Evolutionary conservation across 2,113 vertebrate species (phyloP).

Genomic region (Daubentonia madagascariensis): DNA sequence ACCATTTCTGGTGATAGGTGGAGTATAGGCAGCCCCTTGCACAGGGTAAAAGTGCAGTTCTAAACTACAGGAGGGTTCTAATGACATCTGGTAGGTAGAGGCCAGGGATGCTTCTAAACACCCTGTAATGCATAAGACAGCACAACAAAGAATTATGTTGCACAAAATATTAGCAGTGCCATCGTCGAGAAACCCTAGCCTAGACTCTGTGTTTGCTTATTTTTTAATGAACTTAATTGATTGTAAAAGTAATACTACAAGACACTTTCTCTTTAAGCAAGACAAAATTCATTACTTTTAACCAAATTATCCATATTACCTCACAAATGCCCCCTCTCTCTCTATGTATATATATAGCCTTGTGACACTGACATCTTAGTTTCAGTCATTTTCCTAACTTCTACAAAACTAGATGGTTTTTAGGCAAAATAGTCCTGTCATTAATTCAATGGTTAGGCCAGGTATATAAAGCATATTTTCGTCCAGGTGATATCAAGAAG

Average conservation of each 20-base stretch:
- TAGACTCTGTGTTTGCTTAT: too few relatives aligned
- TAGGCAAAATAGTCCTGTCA: neutral
- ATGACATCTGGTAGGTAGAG: neutral
- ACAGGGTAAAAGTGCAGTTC: too few relatives aligned
- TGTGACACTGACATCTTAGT: neutral
- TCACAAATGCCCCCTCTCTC: neutral
- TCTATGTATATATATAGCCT: neutral
- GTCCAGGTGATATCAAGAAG: neutral
- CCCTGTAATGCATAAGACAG: neutral
- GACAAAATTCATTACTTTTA: neutral
- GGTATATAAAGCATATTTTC: neutral
- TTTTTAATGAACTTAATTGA: neutral
- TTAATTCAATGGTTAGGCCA: neutral
- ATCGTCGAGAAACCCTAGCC: neutral
- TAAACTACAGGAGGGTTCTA: neutral
- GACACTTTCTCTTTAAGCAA: neutral
- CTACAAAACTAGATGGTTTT: neutral
- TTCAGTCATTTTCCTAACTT: neutral
- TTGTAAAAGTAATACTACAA: neutral
- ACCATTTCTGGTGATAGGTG: too few relatives aligned
- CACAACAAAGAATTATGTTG: neutral
- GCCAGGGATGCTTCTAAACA: neutral
- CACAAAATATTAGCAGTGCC: neutral
- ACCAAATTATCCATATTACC: neutral
- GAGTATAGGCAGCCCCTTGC: too few relatives aligned